Base-by-base conservation (phyloP, 2,797 vertebrate genomes). In the Garrulus glandarius region DNA sequence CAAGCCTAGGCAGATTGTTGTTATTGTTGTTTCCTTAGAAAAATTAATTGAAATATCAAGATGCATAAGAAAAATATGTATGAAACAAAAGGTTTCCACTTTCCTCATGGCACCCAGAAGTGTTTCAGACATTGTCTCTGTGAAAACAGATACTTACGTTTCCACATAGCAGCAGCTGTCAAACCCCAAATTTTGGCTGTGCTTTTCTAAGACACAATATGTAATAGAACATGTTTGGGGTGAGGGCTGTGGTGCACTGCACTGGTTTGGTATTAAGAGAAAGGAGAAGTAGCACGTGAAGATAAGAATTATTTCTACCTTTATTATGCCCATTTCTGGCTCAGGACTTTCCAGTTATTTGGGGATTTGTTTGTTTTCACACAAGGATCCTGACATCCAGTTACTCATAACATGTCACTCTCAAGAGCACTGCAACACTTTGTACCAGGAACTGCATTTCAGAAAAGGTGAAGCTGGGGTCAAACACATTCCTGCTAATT, bases 401-500 rank as follows among this genome's bases (percentile, higher is more conserved):
- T 79, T 86, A 90, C 49, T 82, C 85, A 20, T 65, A 92, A 67
- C 52, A 34, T 12, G 30, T 53, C 85, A 47, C 23, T 70, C 69
- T 86, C 46, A 44, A 67, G 50, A 8, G 2, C 47, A 17, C 76
- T 9, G 75, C 95, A 96, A 93, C 70, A 9, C 43, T 93, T 91
- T 15, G 84, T 90, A 89, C 92, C 86, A 96, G 96, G 85, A 96
- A 86, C 91, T 44, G 78, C 55, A 36, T 75, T 95, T 95, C 78
- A 59, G 83, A 78, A 70, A 41, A 93, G 91, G 92, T 92, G 89
- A 95, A 84, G 50, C 78, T 0, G 1, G n/a, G 94, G 95, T 92
- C 96, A 97, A 23, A 90, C 3, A 0, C 87, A 84, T 92, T 95
- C 87, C 94, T 96, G 91, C 89, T 95, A 96, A 96, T 95, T 95